Conservation (phyloP, 2,113 vertebrate genomes). For the Odontesthes bonariensis region DNA sequence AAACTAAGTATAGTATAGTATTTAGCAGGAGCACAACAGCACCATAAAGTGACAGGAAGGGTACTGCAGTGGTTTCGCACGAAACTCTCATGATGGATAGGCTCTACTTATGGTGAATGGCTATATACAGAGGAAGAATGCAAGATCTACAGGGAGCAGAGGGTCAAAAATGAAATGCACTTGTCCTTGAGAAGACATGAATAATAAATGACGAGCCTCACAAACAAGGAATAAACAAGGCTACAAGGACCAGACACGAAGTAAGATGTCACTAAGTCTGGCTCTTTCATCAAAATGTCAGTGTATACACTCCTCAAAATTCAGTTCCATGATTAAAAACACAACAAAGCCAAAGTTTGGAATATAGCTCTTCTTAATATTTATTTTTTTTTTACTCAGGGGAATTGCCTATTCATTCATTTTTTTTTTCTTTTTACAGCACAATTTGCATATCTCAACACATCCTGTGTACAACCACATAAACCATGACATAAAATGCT, state of each 20-base stretch:
- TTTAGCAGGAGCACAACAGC: too few species aligned
- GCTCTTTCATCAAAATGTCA: too few species aligned
- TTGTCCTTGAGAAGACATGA: background rate
- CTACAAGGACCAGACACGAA: background rate
- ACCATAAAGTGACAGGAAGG: background rate
- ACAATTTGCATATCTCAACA: constrained; percentile 97
- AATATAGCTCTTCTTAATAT: constrained; percentile 91
- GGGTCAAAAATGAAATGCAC: background rate
- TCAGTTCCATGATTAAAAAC: background rate
- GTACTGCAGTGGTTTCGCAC: background rate
- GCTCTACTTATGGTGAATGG: background rate
- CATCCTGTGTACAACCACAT: constrained; percentile 97
- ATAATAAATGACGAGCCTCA: constrained; percentile 2
- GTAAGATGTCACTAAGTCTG: background rate
- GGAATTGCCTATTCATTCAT: constrained; percentile 74
- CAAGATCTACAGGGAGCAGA: background rate
- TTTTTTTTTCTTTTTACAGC: constrained; percentile 86
- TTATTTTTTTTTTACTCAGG: constrained; percentile 92
- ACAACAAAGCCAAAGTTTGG: constrained; percentile 32
- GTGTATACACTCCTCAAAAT: background rate
- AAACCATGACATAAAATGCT: constrained; percentile 89
- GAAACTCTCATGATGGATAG: background rate
- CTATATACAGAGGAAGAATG: constrained; percentile 7
- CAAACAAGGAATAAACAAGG: background rate
- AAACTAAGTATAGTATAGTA: background rate